Evolutionary conservation across 2,888 invertebrate species (phyloP).

Genomic region (Parapristionchus giblindavisi): DNA sequence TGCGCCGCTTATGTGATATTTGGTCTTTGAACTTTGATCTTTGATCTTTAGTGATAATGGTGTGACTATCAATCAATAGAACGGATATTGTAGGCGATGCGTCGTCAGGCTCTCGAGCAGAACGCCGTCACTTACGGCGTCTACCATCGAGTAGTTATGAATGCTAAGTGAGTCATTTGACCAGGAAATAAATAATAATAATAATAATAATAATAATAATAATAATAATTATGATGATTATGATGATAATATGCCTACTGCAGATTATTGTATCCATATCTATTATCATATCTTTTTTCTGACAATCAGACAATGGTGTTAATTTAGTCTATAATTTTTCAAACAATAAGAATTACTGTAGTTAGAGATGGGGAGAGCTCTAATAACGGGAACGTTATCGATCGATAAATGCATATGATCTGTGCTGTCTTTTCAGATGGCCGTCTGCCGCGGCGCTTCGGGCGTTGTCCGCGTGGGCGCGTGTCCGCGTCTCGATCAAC

Average conservation of each 20-base stretch:
- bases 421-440: constrained; percentile 71
- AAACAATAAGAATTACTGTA: not conserved
- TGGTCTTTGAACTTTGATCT: not conserved
- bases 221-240: too few species aligned
- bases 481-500: constrained; percentile 87
- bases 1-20: too few species aligned
- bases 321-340: not conserved
- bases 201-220: too few species aligned
- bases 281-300: not conserved
- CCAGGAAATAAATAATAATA: too few species aligned
- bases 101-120: constrained; percentile 88
- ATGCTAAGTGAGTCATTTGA: constrained; percentile 82
- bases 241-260: too few species aligned
- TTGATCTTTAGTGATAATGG: not conserved
- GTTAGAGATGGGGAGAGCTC: too few species aligned
- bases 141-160: constrained; percentile 84
- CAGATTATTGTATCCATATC: not conserved
- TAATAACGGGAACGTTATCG: too few species aligned
- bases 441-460: constrained; percentile 80
- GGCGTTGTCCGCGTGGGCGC: constrained; percentile 89
- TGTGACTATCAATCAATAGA: not conserved
- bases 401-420: too few species aligned
- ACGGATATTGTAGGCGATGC: constrained; percentile 79
- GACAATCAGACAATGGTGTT: not conserved
- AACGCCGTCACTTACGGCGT: constrained; percentile 97